Conservation (phyloP, 2,797 vertebrate genomes). For the Pipistrellus nathusii region DNA sequence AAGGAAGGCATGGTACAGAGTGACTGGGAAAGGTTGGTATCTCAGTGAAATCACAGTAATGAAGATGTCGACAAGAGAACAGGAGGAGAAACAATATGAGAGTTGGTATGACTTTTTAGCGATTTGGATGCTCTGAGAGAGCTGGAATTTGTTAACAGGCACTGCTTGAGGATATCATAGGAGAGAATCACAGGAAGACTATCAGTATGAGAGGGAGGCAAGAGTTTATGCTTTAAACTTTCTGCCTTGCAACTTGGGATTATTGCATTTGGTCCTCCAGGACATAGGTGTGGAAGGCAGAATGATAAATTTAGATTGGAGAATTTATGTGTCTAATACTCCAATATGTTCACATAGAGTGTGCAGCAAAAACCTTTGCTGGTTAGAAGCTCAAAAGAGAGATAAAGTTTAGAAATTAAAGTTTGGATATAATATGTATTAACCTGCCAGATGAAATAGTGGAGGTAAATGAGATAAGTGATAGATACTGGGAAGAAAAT, state of each 20-base stretch:
- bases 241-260: background rate
- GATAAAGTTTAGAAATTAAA: background rate
- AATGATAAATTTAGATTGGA: background rate
- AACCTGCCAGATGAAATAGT: background rate
- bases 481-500: background rate
- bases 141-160: background rate
- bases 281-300: too few species aligned
- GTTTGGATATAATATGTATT: background rate
- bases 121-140: background rate
- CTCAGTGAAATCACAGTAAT: background rate
- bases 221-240: background rate
- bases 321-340: background rate
- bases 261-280: background rate
- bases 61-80: background rate
- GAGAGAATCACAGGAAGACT: background rate
- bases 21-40: background rate
- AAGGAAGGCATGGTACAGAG: background rate
- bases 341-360: background rate
- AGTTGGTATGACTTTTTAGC: accelerated
- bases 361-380: background rate
- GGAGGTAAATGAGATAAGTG: background rate
- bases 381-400: background rate
- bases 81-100: background rate
- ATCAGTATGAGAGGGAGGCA: background rate
- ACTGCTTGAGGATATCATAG: accelerated